Conservation (phyloP, 2,113 vertebrate genomes). For the Aix galericulata region DNA sequence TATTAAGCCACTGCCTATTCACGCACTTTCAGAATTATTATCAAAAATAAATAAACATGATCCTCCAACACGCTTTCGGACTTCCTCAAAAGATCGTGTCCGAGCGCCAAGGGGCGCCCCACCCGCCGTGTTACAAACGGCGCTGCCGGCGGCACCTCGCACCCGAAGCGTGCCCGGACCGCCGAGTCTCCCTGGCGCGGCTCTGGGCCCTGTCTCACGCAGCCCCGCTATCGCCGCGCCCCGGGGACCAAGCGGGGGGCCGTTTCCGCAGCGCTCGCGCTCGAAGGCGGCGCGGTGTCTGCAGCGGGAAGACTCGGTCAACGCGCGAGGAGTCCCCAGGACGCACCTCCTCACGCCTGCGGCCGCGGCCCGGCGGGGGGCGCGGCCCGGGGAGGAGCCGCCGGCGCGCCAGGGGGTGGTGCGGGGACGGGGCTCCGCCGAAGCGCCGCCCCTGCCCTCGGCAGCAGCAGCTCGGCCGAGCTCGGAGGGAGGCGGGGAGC, state of each 20-base stretch:
- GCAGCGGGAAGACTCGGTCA: too few species aligned
- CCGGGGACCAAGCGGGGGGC: too few species aligned
- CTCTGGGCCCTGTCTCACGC: too few species aligned
- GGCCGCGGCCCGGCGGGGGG: background rate
- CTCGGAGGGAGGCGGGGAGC: too few species aligned
- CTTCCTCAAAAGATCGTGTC: background rate
- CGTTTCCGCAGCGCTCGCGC: background rate
- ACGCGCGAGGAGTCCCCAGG: too few species aligned
- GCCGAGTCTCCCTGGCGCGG: too few species aligned
- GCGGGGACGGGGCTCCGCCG: background rate
- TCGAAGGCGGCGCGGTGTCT: too few species aligned
- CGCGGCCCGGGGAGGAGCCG: background rate
- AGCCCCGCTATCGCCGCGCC: too few species aligned
- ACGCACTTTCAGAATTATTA: rapidly evolving
- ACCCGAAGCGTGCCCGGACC: too few species aligned
- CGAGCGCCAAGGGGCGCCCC: rapidly evolving
- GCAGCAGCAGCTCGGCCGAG: background rate
- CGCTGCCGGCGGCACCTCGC: background rate
- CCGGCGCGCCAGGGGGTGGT: background rate
- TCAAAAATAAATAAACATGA: rapidly evolving
- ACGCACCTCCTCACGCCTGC: background rate
- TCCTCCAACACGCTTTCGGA: too few species aligned
- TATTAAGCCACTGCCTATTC: background rate
- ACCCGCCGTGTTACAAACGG: background rate
- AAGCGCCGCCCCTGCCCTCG: background rate